Conservation (phyloP, 2,113 vertebrate species). For the Corvus moneduloides region DNA sequence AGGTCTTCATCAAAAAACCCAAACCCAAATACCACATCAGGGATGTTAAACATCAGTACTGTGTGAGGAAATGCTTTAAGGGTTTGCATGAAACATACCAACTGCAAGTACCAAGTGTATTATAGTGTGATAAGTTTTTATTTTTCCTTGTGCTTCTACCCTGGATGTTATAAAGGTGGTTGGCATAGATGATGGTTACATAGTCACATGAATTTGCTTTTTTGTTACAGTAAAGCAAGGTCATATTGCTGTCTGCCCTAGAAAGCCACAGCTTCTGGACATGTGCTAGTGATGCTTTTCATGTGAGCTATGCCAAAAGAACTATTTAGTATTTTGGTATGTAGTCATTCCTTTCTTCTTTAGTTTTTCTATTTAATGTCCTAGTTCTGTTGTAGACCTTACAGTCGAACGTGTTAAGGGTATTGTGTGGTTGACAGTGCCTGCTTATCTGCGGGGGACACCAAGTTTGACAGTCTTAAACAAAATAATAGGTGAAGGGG, state of each 20-base stretch:
- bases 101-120: neutral
- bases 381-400: neutral
- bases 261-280: neutral
- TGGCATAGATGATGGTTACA: neutral
- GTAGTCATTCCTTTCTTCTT: neutral
- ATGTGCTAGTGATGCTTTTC: neutral
- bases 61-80: neutral
- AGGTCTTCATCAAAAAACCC: neutral
- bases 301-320: neutral
- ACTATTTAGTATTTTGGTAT: neutral
- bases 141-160: neutral
- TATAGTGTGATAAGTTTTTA: neutral
- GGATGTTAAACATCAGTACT: neutral
- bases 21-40: neutral
- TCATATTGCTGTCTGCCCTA: rapidly evolving
- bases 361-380: neutral
- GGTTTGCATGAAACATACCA: neutral
- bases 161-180: neutral
- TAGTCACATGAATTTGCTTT: neutral
- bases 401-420: rapidly evolving
- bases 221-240: neutral
- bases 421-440: neutral
- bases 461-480: neutral
- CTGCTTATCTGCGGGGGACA: neutral
- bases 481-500: neutral